These are phyloP conservation scores for Homarus gammarus DNA, from an alignment of 2,888 invertebrate genomes.

Conservation along the genomic window DNA sequence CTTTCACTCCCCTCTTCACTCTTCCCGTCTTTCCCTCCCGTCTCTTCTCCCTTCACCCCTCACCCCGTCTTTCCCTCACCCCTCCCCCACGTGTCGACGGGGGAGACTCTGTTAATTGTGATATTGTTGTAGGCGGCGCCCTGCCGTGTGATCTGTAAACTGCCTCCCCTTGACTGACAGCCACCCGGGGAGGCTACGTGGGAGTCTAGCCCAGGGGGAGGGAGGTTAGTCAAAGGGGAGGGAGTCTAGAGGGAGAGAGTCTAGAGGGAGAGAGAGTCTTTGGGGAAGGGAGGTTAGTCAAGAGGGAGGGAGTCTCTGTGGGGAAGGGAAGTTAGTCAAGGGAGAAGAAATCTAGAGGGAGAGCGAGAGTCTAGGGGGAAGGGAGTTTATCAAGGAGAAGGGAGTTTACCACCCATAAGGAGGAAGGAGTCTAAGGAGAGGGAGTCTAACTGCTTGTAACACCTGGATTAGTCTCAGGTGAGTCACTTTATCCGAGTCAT, in stretches of 20 bases:
- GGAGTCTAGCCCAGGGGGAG: not conserved
- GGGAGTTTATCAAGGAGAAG: not conserved
- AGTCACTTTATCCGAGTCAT: too few relatives aligned
- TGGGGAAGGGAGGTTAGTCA: not conserved
- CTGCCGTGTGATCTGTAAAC: constrained; percentile 45
- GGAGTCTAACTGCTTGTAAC: not conserved
- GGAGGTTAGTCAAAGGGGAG: too few relatives aligned
- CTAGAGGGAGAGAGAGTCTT: too few relatives aligned
- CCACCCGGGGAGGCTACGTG: not conserved
- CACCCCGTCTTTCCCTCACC: not conserved
- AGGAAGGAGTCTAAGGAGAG: not conserved
- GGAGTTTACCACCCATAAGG: not conserved
- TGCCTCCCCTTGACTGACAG: constrained; percentile 31
- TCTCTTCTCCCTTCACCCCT: constrained; percentile 16
- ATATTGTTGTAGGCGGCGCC: constrained; percentile 44
- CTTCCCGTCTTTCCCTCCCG: not conserved
- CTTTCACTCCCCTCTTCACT: not conserved
- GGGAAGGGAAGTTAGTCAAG: not conserved
- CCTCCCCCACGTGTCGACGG: not conserved
- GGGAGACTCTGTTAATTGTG: constrained; percentile 31
- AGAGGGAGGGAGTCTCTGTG: not conserved
- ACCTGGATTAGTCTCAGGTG: too few relatives aligned
- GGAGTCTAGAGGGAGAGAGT: too few relatives aligned
- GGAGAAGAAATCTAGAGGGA: too few relatives aligned
- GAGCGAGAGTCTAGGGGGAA: not conserved